phyloP scores from a whole-genome alignment of 2,888 invertebrate genomes.

The Crematogaster levior region DNA sequence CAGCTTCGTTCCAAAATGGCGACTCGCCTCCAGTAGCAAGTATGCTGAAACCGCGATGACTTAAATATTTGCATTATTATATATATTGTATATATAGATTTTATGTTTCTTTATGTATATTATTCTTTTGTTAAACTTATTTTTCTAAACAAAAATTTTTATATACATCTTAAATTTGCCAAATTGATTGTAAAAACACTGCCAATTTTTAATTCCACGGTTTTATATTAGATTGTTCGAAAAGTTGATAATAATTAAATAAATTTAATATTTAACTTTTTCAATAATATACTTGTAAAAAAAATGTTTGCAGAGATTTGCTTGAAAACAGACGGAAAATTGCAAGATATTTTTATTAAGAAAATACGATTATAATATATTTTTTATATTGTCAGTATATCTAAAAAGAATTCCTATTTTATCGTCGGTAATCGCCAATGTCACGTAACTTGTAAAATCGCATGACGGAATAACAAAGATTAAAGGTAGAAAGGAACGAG shows the following conservation, averaged over 20 bases:
- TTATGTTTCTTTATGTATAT: background rate
- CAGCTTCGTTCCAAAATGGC: constrained; percentile 61
- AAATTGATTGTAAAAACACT: background rate
- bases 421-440: constrained; percentile 1
- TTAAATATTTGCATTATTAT: background rate
- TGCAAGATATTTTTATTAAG: background rate
- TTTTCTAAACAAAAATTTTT: background rate
- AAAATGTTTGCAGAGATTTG: background rate
- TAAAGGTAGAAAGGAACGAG: constrained; percentile 52
- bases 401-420: background rate
- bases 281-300: background rate
- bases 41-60: background rate
- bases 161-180: background rate
- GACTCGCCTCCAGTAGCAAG: background rate
- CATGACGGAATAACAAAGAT: constrained; percentile 50
- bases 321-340: background rate
- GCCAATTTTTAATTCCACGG: background rate
- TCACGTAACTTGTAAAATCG: constrained; percentile 37
- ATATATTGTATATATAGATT: no score
- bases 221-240: background rate
- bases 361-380: background rate
- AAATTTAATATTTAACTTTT: background rate
- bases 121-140: background rate
- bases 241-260: background rate
- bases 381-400: background rate